Percentiles rank a stretch among this genome's conserved stretches.
Conservation (phyloP, 2,797 vertebrate species). For the Heliangelus exortis region DNA sequence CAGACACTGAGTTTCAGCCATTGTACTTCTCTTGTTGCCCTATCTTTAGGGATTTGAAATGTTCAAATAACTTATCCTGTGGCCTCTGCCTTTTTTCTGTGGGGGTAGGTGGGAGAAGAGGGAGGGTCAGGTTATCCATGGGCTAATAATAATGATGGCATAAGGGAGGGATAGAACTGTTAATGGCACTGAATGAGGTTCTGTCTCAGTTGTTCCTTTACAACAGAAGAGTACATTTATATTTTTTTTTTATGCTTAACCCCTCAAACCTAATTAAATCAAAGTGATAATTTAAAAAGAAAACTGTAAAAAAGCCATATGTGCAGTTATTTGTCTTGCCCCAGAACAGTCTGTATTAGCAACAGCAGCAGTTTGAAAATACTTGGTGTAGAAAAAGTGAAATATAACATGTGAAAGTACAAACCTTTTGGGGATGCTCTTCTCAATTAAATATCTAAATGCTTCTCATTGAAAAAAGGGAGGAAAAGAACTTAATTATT, state of each 20-base stretch:
- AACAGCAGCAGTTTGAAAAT: conserved; percentile 74
- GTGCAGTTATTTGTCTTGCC: conserved; percentile 61
- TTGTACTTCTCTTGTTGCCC: neutral
- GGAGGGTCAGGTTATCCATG: neutral
- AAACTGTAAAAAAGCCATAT: conserved; percentile 66
- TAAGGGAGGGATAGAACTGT: neutral
- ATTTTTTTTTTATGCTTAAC: conserved; percentile 32
- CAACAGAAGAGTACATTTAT: neutral
- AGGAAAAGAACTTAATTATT: conserved; percentile 50
- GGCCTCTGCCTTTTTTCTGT: neutral
- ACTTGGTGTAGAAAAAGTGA: conserved; percentile 76
- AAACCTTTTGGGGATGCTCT: conserved; percentile 72
- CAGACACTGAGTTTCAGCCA: neutral
- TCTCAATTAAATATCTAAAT: conserved; percentile 74
- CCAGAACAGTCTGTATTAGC: conserved; percentile 43
- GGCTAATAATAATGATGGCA: neutral
- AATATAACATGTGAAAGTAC: conserved; percentile 65
- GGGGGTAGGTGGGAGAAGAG: neutral
- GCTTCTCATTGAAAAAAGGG: conserved; percentile 8
- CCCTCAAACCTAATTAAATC: conserved; percentile 63
- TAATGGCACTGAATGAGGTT: neutral
- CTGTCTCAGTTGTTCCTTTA: conserved; percentile 25
- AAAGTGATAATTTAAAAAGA: conserved; percentile 66
- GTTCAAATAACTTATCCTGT: neutral
- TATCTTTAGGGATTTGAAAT: neutral